Percentiles rank a stretch among this genome's conserved stretches.
Conservation (phyloP, 2,888 invertebrate genomes). For the Drosophila tanythrix region DNA sequence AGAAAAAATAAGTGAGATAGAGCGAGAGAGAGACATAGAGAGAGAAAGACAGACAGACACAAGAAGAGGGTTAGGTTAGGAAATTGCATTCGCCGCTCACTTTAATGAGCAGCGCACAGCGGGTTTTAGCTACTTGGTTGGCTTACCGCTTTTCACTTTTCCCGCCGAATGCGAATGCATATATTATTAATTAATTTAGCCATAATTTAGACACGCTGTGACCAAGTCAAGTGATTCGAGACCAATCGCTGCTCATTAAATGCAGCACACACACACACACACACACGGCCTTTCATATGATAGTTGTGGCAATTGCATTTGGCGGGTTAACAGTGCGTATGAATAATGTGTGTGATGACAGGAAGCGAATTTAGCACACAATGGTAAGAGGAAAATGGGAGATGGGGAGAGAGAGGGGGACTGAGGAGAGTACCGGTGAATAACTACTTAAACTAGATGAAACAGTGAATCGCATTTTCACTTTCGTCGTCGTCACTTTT, state of each 20-base stretch:
- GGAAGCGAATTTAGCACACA: conserved; percentile 78
- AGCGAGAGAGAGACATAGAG: background rate
- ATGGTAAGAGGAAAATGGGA: conserved; percentile 36
- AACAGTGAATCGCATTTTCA: conserved; percentile 70
- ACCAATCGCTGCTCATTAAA: conserved; percentile 47
- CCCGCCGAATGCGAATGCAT: conserved; percentile 24
- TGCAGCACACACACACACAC: conserved; percentile 17
- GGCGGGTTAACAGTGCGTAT: conserved; percentile 71
- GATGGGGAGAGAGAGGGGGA: background rate
- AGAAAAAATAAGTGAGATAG: conserved; percentile 20
- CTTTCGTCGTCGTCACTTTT: conserved; percentile 59
- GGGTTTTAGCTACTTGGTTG: conserved; percentile 25
- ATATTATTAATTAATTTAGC: conserved; percentile 68
- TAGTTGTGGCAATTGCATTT: conserved; percentile 28
- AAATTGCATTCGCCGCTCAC: conserved; percentile 44
- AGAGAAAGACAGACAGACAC: background rate
- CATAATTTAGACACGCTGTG: conserved; percentile 59
- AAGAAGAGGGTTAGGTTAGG: conserved; percentile 20
- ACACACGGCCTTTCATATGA: conserved; percentile 12
- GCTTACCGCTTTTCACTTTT: conserved; percentile 36
- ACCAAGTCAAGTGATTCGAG: conserved; percentile 34
- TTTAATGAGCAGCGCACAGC: conserved; percentile 50
- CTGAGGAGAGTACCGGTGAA: conserved; percentile 5
- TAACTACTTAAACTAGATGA: conserved; percentile 44
- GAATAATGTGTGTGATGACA: conserved; percentile 71